phyloP scores from a whole-genome alignment of 2,797 vertebrate species.

The Crenichthys baileyi region DNA sequence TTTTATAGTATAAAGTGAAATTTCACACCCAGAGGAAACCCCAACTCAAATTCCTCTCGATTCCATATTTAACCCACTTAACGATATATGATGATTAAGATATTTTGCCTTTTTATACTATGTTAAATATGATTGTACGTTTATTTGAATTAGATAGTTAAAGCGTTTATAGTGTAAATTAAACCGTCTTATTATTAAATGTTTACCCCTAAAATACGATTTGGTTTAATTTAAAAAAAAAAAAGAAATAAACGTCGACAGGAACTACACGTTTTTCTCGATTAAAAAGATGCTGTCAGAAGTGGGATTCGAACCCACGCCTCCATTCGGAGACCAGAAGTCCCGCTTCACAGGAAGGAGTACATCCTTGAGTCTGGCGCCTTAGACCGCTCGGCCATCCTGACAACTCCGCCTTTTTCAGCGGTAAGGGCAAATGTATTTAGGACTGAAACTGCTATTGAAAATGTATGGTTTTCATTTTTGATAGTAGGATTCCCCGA shows the following conservation, averaged over 20 bases:
- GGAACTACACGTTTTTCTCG: too few species aligned
- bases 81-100: background rate
- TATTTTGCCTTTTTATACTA: background rate
- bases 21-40: background rate
- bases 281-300: constrained; percentile 70
- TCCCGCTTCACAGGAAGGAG: constrained; percentile 71
- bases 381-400: constrained; percentile 89
- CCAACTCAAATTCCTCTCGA: background rate
- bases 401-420: constrained; percentile 61
- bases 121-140: background rate
- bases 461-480: too few species aligned
- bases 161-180: background rate
- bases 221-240: background rate
- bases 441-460: too few species aligned
- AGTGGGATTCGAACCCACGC: constrained; percentile 88
- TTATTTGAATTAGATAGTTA: background rate
- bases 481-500: too few species aligned
- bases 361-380: constrained; percentile 85
- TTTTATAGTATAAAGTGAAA: background rate
- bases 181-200: background rate
- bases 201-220: background rate
- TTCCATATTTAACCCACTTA: background rate
- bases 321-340: constrained; percentile 87
- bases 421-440: too few species aligned
- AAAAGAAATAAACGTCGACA: background rate